Conservation (phyloP, 2,797 vertebrate genomes). For the Salarias fasciatus region DNA sequence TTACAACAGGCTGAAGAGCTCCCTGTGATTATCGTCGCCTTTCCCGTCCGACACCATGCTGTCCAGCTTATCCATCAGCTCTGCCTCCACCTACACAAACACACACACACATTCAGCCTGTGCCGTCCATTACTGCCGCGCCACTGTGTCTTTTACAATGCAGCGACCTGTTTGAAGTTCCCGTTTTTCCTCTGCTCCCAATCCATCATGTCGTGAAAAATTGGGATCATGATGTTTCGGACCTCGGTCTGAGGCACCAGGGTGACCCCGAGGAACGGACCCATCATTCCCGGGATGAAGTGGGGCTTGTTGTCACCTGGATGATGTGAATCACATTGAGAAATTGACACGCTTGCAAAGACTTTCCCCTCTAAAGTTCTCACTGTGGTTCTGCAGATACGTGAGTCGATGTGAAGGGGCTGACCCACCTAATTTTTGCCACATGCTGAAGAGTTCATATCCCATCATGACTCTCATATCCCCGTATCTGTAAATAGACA, state of each 20-base stretch:
- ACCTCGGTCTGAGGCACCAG: constrained; percentile 96
- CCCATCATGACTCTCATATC: constrained; percentile 99
- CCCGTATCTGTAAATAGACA: constrained; percentile 84
- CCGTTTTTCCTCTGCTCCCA: constrained; percentile 99
- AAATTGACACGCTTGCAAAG: background rate
- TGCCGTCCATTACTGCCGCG: background rate
- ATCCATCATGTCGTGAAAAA: constrained; percentile 99
- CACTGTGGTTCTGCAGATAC: no score
- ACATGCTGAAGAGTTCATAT: constrained; percentile 99
- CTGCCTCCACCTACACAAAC: constrained; percentile 92
- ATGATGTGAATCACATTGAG: constrained; percentile 25
- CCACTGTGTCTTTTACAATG: constrained; percentile 1
- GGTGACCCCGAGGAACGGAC: constrained; percentile 96
- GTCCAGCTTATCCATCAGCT: constrained; percentile 98
- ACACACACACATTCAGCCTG: constrained; percentile 47
- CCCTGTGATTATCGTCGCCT: constrained; percentile 98
- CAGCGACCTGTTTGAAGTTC: constrained; percentile 96
- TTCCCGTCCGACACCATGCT: constrained; percentile 98
- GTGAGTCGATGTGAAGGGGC: background rate
- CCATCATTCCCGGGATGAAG: constrained; percentile 99
- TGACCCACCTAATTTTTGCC: constrained; percentile 94
- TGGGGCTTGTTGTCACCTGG: constrained; percentile 98
- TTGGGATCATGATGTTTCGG: constrained; percentile 98
- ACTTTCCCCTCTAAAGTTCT: no score
- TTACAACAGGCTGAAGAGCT: constrained; percentile 98